Percentiles rank a stretch among this genome's conserved stretches.
Conservation (phyloP, 2,888 invertebrate species). For the Tetragonula carbonaria region DNA sequence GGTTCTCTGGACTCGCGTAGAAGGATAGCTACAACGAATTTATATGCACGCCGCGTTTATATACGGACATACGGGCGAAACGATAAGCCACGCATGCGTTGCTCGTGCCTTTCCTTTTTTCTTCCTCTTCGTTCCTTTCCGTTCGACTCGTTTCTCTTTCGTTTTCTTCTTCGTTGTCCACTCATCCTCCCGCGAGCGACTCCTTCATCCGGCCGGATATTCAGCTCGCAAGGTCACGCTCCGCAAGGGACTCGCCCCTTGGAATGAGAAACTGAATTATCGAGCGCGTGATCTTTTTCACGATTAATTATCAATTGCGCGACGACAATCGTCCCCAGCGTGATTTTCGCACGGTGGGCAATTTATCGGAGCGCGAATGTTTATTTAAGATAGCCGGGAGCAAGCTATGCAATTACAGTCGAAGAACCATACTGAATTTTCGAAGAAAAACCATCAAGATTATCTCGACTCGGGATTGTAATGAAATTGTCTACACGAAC, state of each 20-base stretch:
- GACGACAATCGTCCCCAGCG: neutral
- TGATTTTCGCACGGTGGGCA: neutral
- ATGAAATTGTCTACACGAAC: neutral
- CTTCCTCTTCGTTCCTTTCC: neutral
- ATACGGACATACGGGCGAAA: slow-evolving; percentile 55
- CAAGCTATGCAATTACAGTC: no score
- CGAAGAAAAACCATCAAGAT: neutral
- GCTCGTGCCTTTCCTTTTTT: slow-evolving; percentile 1
- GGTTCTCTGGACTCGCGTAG: neutral
- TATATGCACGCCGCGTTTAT: slow-evolving; percentile 61
- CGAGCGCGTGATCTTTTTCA: slow-evolving; percentile 29
- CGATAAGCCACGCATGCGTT: slow-evolving; percentile 62
- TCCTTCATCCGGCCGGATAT: slow-evolving; percentile 54
- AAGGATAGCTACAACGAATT: slow-evolving; percentile 56
- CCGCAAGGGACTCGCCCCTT: slow-evolving; percentile 2
- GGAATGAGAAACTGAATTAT: slow-evolving; percentile 49
- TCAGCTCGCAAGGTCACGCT: slow-evolving; percentile 49
- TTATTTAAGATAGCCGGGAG: no score
- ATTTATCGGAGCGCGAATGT: no score
- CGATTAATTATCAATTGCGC: slow-evolving; percentile 48
- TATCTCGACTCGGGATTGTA: neutral
- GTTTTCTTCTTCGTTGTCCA: slow-evolving; percentile 21
- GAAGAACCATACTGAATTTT: neutral
- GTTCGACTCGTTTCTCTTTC: neutral
- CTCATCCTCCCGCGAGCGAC: slow-evolving; percentile 40